These are phyloP conservation scores for Oreotrochilus melanogaster DNA, from an alignment of 2,113 vertebrate species.

Conservation along the genomic window DNA sequence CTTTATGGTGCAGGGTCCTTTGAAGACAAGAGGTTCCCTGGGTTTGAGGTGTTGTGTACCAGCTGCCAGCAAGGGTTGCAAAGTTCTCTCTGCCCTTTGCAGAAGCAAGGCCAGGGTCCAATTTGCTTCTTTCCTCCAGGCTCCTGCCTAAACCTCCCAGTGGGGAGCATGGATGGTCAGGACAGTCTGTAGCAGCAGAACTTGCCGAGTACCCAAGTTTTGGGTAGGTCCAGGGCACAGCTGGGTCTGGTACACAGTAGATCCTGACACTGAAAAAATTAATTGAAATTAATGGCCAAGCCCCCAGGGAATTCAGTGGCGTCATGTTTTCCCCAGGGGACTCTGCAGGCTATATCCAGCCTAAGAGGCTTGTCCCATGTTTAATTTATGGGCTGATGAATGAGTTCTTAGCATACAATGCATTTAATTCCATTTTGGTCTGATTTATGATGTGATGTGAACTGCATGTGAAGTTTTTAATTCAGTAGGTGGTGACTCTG, in stretches of 20 bases:
- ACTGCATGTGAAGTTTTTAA: slow-evolving; percentile 70
- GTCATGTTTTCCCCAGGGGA: not conserved
- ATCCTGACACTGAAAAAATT: not conserved
- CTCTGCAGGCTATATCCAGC: not conserved
- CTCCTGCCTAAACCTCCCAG: not conserved
- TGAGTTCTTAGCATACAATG: slow-evolving; percentile 65
- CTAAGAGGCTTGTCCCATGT: slow-evolving; percentile 31
- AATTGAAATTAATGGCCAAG: not conserved
- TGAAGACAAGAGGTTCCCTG: not conserved
- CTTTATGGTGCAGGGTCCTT: rapidly evolving
- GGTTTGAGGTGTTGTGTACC: not conserved
- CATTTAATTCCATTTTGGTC: slow-evolving; percentile 69
- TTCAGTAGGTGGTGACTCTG: slow-evolving; percentile 71
- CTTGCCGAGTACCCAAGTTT: not conserved
- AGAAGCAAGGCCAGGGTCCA: not conserved
- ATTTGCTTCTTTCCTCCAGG: not conserved
- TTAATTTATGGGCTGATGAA: slow-evolving; percentile 69
- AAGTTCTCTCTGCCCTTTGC: rapidly evolving
- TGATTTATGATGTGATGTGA: slow-evolving; percentile 70
- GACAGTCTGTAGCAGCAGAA: not conserved
- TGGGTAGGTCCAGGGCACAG: not conserved
- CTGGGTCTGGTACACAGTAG: not conserved
- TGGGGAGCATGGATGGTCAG: not conserved
- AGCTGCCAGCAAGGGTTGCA: not conserved
- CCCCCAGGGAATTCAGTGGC: not conserved